phyloP scores from a whole-genome alignment of 2,797 vertebrate genomes.

The Monodelphis domestica region DNA sequence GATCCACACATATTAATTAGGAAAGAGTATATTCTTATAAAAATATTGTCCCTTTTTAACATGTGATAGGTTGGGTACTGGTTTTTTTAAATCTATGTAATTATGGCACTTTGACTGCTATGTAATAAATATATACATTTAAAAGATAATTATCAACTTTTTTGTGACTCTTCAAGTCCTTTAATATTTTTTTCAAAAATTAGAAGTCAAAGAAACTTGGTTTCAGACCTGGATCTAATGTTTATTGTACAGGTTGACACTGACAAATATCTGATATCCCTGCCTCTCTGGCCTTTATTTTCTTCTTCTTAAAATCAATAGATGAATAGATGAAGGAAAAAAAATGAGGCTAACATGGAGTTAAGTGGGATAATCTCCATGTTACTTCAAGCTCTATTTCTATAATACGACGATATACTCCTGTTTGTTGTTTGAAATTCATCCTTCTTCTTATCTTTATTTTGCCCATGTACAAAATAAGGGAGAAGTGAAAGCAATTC shows the following conservation, averaged over 20 bases:
- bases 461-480: not conserved
- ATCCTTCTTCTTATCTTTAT: not conserved
- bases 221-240: not conserved
- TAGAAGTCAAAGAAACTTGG: not conserved
- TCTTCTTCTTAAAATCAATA: not conserved
- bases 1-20: too few species aligned
- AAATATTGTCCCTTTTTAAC: too few species aligned
- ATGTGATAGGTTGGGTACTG: too few species aligned
- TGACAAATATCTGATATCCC: not conserved
- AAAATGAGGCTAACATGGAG: not conserved
- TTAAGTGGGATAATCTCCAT: not conserved
- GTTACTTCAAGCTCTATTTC: not conserved
- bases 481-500: not conserved
- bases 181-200: not conserved
- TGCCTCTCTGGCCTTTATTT: not conserved
- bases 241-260: not conserved
- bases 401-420: not conserved
- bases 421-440: not conserved
- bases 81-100: not conserved
- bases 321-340: not conserved
- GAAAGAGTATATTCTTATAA: too few species aligned
- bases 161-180: not conserved
- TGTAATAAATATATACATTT: not conserved
- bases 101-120: not conserved
- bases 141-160: not conserved